Evolutionary conservation across 2,888 invertebrate species (phyloP), one percentile per base, ranked within the genome.

Genomic region (Parapristionchus giblindavisi): DNA sequence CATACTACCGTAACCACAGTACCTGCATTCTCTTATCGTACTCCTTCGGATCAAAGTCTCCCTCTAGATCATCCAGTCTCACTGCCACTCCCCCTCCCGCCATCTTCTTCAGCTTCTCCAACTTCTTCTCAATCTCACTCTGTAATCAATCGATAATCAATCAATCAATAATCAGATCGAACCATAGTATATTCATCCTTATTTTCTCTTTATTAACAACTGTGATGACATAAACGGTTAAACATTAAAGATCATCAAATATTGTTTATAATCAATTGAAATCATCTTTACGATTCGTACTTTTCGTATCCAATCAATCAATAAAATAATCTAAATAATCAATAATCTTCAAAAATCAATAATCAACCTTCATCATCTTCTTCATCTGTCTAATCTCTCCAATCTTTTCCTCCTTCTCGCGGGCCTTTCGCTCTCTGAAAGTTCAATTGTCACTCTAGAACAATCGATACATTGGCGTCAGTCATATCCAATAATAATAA

Each of bases 71-170:
- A 8, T 92, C 91, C 78, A 93, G 92, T 90, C 92, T 89, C 85
- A 94, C 91, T 14, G 91, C 92, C 54, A 94, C 91, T 29, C 92
- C 91, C 88, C 94, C 93, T 21, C 96, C 97, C 2, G 96, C 94
- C 40, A 96, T 92, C 88, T 94, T 92, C 89, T 93, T 93, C 8
- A 99, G 89, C 89, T 93, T 93, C 74, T 92, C 91, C 65, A 98
- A 92, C 89, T 95, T 96, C 78, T 94, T 93, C 88, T 93, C 92
- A 79, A 97, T 94, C 90, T 98, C 96, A 87, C 93, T 92, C 75
- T 93, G 40, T 2, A 52, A 32, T 38, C 54, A 36, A 6, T 68
- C 5, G n/a, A 34, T n/a, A 65, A 48, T 48, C 32, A 29, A 48
- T 3, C 6, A 65, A 40, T 29, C 32, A 21, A 43, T 24, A n/a